Evolutionary conservation across 2,113 vertebrate species (phyloP).

Genomic region (Oreochromis niloticus): DNA sequence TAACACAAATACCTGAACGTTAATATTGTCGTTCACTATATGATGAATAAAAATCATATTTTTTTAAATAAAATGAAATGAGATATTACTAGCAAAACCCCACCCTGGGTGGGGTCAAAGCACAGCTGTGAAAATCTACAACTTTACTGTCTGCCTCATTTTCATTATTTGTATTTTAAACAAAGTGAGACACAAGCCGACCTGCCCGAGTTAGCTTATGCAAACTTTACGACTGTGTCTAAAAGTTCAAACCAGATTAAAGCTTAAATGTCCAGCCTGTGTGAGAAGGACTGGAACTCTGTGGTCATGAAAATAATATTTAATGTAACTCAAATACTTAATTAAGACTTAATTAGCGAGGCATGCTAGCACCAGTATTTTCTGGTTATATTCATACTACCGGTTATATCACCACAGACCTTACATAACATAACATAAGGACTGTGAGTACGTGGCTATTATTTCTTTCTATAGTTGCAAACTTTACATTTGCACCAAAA

Average conservation of each 20-base stretch:
- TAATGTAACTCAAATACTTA: fast-evolving
- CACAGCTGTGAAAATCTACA: not conserved
- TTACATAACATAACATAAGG: not conserved
- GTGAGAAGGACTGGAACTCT: not conserved
- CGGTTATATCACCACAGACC: not conserved
- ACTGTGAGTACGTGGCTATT: not conserved
- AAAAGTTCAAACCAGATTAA: not conserved
- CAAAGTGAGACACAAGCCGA: not conserved
- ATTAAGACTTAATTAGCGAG: fast-evolving
- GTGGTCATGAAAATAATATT: not conserved
- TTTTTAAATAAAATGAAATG: not conserved
- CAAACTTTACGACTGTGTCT: not conserved
- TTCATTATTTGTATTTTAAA: not conserved
- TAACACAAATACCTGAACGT: not conserved
- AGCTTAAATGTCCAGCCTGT: not conserved
- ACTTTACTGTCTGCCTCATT: not conserved
- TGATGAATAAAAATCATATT: fast-evolving
- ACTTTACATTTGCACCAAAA: not conserved
- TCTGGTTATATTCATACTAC: not conserved
- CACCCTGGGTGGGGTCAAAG: not conserved
- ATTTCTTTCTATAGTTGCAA: not conserved
- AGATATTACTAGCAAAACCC: fast-evolving
- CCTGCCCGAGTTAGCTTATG: fast-evolving
- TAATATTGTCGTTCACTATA: not conserved
- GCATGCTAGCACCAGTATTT: fast-evolving